Evolutionary conservation across 2,797 vertebrate genomes (phyloP).

Genomic region (Gymnodraco acuticeps): DNA sequence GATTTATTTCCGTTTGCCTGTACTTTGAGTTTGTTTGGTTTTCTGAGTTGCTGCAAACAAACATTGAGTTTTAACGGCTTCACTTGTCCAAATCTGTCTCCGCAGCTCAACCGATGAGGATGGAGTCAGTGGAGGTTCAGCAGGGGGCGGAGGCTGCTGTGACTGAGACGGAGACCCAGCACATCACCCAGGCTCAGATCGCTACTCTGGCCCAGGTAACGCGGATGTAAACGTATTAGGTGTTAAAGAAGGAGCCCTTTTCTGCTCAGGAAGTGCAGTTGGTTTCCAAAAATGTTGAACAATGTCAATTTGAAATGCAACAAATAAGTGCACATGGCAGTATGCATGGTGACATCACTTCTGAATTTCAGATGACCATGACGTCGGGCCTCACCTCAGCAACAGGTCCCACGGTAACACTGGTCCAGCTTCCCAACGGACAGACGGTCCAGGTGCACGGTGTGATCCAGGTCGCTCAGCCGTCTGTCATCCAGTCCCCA

Average conservation of each 20-base stretch:
- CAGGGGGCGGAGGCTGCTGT: conserved; percentile 92
- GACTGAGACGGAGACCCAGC: conserved; percentile 92
- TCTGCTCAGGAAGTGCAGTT: not conserved
- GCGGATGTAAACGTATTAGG: rapidly evolving
- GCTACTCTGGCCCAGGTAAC: conserved; percentile 95
- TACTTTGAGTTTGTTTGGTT: not conserved
- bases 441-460: conserved; percentile 98
- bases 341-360: not conserved
- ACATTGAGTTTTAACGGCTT: not conserved
- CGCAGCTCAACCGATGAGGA: conserved; percentile 94
- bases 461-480: conserved; percentile 96
- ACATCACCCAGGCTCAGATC: conserved; percentile 93
- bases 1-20: not conserved
- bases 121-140: conserved; percentile 95
- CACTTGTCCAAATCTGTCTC: conserved; percentile 32
- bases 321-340: not conserved
- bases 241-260: not conserved
- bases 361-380: conserved; percentile 75
- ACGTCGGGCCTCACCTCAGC: conserved; percentile 76
- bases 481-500: conserved; percentile 96
- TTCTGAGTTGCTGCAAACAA: not conserved
- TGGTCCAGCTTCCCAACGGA: conserved; percentile 96
- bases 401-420: conserved; percentile 91
- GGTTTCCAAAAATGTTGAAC: not conserved
- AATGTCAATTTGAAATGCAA: not conserved